Base-by-base conservation (phyloP, 2,888 invertebrate species). In the Ryuthela nishihirai region DNA sequence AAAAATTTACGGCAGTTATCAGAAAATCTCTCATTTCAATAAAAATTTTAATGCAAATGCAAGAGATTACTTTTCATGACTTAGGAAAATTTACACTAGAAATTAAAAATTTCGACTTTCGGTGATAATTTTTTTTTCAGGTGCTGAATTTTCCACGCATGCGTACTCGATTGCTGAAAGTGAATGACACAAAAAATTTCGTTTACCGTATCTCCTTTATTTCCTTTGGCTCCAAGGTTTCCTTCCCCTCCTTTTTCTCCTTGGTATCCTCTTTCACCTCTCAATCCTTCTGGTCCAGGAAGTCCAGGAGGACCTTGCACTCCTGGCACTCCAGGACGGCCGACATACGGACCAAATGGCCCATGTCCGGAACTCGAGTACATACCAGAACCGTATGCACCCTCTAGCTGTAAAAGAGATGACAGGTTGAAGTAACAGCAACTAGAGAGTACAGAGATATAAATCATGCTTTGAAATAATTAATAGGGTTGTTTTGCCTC, bases 181-280 rank as follows among this genome's bases (percentile, higher is more conserved):
- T n/a, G n/a, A n/a, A n/a, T n/a, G n/a, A n/a, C n/a, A n/a, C n/a
- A n/a, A n/a, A n/a, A n/a, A 29, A 7, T 29, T 7, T 29, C 12
- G 9, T 6, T 46, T 40, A 53, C 64, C 49, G 39, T 42, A 17
- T 63, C 62, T 18, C 65, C 65, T 38, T 56, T 55, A 2, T 56
- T 54, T 9, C 64, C 64, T 59, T 58, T 62, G 1, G 42, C 43
- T 3, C 58, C 74, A 64, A 68, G 64, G 25, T 71, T 71, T 56
- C 73, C 73, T 55, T 70, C 70, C 23, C 70, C 70, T 18, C 73
- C 74, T 54, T 70, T 72, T 24, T 67, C 50, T 54, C 73, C 73
- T 35, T 67, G 67, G 23, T 69, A 68, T 4, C 73, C 73, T 42
- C 67, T 68, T 15, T 68, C 67, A 4, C 73, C 73, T 45, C 68